These are phyloP conservation scores for Perca schrenkii DNA, from an alignment of 2,113 vertebrate species.

Conservation along the genomic window DNA sequence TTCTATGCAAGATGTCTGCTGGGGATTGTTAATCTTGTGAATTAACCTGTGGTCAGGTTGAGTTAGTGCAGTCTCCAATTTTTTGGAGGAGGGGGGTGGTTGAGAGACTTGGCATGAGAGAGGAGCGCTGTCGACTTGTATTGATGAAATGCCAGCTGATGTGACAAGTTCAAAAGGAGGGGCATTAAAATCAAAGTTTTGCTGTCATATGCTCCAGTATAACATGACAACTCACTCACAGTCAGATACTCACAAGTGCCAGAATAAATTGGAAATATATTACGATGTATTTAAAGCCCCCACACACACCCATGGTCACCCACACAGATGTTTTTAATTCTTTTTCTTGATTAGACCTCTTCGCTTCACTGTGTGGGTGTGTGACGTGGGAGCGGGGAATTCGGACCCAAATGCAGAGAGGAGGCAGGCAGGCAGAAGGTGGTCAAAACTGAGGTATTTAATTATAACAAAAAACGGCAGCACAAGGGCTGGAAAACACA, in stretches of 20 bases:
- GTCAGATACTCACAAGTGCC: background rate
- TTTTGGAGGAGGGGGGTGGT: background rate
- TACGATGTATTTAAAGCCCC: background rate
- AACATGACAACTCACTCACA: constrained; percentile 43
- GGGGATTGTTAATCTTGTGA: constrained; percentile 43
- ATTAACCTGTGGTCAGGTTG: constrained; percentile 62
- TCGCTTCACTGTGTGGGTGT: background rate
- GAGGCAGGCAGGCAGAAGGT: no score
- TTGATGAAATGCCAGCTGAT: constrained; percentile 53
- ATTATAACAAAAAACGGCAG: no score
- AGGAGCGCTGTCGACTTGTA: constrained; percentile 44
- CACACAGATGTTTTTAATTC: background rate
- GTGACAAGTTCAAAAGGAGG: constrained; percentile 58
- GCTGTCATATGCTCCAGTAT: constrained; percentile 19
- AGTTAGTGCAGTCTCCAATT: constrained; percentile 38
- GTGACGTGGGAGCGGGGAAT: no score
- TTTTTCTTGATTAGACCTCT: background rate
- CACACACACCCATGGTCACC: background rate
- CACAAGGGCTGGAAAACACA: no score
- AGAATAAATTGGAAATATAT: background rate
- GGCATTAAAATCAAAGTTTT: constrained; percentile 48
- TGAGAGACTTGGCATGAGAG: constrained; percentile 29
- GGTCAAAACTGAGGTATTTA: no score
- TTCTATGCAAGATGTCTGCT: background rate
- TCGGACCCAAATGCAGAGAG: no score